Percentiles rank a stretch among this genome's conserved stretches.
phyloP scores from a whole-genome alignment of 2,888 invertebrate genomes.

The Megaustenia siamemsis region DNA sequence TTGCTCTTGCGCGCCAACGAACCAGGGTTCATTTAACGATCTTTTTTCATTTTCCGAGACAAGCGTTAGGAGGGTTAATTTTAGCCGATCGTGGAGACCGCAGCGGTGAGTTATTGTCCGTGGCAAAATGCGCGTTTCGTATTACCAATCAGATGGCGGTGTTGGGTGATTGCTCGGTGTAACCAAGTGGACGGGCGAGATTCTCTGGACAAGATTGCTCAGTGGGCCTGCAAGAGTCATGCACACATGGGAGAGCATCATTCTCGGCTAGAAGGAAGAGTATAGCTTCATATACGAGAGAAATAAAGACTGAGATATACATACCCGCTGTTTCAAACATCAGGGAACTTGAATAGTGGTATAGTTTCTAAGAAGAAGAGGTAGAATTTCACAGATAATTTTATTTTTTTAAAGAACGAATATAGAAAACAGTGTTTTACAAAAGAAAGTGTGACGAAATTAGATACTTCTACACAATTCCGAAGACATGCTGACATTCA shows the following conservation, averaged over 20 bases:
- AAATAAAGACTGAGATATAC: too few relatives aligned
- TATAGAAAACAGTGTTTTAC: too few relatives aligned
- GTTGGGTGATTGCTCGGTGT: conserved; percentile 47
- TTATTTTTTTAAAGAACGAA: too few relatives aligned
- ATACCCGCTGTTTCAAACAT: too few relatives aligned
- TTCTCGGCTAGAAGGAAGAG: too few relatives aligned
- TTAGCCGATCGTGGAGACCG: conserved; percentile 46
- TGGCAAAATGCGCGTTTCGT: conserved; percentile 42
- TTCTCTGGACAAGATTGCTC: conserved; percentile 40
- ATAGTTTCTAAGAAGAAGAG: not conserved
- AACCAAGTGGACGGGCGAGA: conserved; percentile 47
- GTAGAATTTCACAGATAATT: too few relatives aligned
- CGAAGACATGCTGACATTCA: too few relatives aligned
- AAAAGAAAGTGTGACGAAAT: too few relatives aligned
- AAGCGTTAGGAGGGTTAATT: conserved; percentile 52
- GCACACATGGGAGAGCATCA: conserved; percentile 29
- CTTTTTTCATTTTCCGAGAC: conserved; percentile 55
- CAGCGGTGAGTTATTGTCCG: conserved; percentile 50
- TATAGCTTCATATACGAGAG: not conserved
- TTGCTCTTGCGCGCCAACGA: conserved; percentile 27
- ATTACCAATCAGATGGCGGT: conserved; percentile 50
- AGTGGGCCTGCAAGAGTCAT: conserved; percentile 40
- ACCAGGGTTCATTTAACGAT: conserved; percentile 59
- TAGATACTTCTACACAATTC: too few relatives aligned
- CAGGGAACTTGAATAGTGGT: too few relatives aligned